Base-by-base conservation (phyloP, 2,113 vertebrate genomes). In the Pogonocichla stellata region DNA sequence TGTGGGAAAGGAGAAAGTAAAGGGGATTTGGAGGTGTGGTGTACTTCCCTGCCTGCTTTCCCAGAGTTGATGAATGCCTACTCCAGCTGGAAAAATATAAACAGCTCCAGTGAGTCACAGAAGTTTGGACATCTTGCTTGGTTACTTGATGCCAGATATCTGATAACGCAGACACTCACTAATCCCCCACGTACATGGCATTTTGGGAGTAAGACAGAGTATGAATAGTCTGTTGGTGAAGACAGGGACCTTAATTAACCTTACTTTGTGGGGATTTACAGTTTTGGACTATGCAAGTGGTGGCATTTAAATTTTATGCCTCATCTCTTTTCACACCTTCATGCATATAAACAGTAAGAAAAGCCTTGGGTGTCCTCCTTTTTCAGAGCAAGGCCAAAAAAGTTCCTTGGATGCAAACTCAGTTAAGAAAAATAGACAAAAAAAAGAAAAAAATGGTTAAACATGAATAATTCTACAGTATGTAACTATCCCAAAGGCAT, bases 61-160 rank as follows among this genome's bases (percentile, higher is more conserved):
- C 66, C 74, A 93, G 86, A 80, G 78, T 67, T 84, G 81, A 77
- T 79, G 67, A 90, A 74, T 85, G 72, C 79, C 70, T 80, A 1
- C 45, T 80, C 89, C 92, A 95, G 86, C 92, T 96, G 96, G 88
- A 92, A 97, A 96, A 96, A 95, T 61, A 95, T 28, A 83, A 96
- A 96, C 72, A 93, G 64, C 79, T 92, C 47, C 58, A 83, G 23
- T 58, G 80, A 73, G 47, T 91, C 83, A 65, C 58, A 33, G 75
- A 38, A 48, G 42, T 58, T 31, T 56, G 83, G 82, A 69, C 48
- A 89, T 47, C 79, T 74, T 71, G 34, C 75, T 78, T 25, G 14
- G 82, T 78, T 86, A 94, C 57, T 78, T 82, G 79, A 90, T 92
- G 92, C 91, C 89, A 88, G 74, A 65, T 61, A 78, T 36, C 91